Base-by-base conservation (phyloP, 2,113 vertebrate species). In the Lanius ludovicianus region DNA sequence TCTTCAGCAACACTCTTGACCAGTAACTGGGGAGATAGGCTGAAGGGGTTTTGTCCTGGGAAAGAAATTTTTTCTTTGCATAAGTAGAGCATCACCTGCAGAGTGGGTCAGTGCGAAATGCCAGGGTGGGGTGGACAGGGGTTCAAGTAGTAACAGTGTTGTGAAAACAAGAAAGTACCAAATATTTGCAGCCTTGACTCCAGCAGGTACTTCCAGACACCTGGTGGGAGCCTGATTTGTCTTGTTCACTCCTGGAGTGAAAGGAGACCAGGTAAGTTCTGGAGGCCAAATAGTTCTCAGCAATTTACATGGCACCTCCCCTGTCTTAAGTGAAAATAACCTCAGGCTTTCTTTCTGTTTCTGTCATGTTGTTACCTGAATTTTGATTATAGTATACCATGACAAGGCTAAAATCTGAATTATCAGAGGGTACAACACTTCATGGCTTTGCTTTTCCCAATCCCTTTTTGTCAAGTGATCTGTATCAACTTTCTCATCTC, bases 241-340 rank as follows among this genome's bases (percentile, higher is more conserved):
- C 73, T 88, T 84, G 15, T 87, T 92, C 56, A 14, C 49, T 78
- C 59, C 63, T 63, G 78, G 70, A 69, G 27, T 67, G 37, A 93
- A 92, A 87, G 87, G 64, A 90, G 46, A 56, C 42, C 56, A 74
- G 57, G 11, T 39, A 76, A 80, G 1, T 65, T 86, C 84, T 94
- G 49, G 77, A 94, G 70, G 70, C 89, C 80, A 95, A 96, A 79
- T 67, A 93, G n/a, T 93, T 84, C 81, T 95, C 79, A 76, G 42
- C 39, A 91, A 95, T 95, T 95, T 95, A 90, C 30, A 5, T 46
- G 55, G 80, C 56, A 92, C 7, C 87, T 92, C n/a, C 64, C 50
- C 28, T 76, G 47, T 64, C 77, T 96, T 80, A 67, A n/a, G 39
- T 83, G 47, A 68, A 95, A 92, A 94, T 81, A 93, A 68, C 92